phyloP scores from a whole-genome alignment of 2,888 invertebrate species.

The Allophyes oxyacanthae region DNA sequence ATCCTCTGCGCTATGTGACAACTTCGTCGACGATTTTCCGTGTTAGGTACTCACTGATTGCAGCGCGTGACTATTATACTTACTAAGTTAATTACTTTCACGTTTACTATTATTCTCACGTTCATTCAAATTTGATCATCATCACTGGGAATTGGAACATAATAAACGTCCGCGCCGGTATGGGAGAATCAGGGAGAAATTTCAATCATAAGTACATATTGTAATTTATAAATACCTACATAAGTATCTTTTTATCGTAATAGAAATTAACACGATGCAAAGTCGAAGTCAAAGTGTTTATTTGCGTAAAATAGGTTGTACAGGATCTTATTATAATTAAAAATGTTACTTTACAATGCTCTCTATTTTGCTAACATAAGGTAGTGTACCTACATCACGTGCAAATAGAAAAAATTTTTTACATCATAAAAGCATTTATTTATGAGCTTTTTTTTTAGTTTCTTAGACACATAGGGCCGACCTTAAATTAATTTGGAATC shows the following conservation, averaged over 20 bases:
- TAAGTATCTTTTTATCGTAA: constrained; percentile 1
- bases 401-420: too few species aligned
- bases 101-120: constrained; percentile 21
- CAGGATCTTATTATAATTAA: too few species aligned
- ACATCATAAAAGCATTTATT: too few species aligned
- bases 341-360: too few species aligned
- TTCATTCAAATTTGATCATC: constrained; percentile 10
- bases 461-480: too few species aligned
- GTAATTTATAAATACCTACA: neutral
- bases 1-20: constrained; percentile 13
- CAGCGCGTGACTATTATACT: constrained; percentile 15
- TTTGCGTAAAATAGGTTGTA: too few species aligned
- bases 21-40: constrained; percentile 29
- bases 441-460: too few species aligned
- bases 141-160: constrained; percentile 30
- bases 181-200: constrained; percentile 31
- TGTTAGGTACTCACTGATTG: constrained; percentile 22
- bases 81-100: constrained; percentile 19
- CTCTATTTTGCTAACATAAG: too few species aligned
- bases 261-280: neutral
- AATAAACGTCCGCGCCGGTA: constrained; percentile 9
- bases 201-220: constrained; percentile 21
- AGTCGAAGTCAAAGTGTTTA: too few species aligned
- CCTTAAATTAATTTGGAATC: too few species aligned
- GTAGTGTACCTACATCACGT: too few species aligned